Percentiles rank a stretch among this genome's conserved stretches.
Evolutionary conservation across 2,888 invertebrate species (phyloP).

Genomic region (Anticlea derivata): DNA sequence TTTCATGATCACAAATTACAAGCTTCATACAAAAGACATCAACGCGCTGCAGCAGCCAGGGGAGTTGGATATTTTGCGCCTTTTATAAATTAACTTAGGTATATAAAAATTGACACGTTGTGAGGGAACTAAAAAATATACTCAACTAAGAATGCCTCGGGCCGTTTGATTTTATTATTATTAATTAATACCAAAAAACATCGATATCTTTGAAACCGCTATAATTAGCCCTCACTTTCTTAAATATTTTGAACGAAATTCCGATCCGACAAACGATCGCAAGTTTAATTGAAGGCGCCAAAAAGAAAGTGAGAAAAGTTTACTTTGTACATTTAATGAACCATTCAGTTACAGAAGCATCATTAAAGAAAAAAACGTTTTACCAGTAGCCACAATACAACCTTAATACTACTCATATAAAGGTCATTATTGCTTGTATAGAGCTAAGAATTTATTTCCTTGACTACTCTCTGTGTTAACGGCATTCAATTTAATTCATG

Average conservation of each 20-base stretch:
- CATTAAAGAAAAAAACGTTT: slow-evolving; percentile 25
- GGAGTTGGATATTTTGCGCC: too few species aligned
- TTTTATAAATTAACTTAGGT: too few species aligned
- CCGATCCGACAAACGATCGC: slow-evolving; percentile 4
- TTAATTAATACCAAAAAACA: too few species aligned
- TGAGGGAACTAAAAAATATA: too few species aligned
- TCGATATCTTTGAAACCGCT: too few species aligned
- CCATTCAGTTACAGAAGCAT: slow-evolving; percentile 31
- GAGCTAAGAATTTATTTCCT: slow-evolving; percentile 42
- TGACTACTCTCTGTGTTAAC: slow-evolving; percentile 51
- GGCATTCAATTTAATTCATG: slow-evolving; percentile 54
- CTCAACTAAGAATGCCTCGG: too few species aligned
- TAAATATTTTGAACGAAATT: not conserved
- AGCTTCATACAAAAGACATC: slow-evolving; percentile 6
- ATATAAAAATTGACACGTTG: too few species aligned
- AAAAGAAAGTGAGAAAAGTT: slow-evolving; percentile 38
- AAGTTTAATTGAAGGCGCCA: slow-evolving; percentile 18
- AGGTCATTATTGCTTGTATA: slow-evolving; percentile 16
- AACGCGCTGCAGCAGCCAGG: slow-evolving; percentile 7
- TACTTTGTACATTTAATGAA: slow-evolving; percentile 34
- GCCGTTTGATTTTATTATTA: too few species aligned
- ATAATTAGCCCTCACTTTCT: too few species aligned
- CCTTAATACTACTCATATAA: slow-evolving; percentile 12
- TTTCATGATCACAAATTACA: too few species aligned
- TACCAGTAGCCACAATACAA: slow-evolving; percentile 6